Evolutionary conservation across 2,888 invertebrate genomes (phyloP).

Genomic region (Nezara viridula): DNA sequence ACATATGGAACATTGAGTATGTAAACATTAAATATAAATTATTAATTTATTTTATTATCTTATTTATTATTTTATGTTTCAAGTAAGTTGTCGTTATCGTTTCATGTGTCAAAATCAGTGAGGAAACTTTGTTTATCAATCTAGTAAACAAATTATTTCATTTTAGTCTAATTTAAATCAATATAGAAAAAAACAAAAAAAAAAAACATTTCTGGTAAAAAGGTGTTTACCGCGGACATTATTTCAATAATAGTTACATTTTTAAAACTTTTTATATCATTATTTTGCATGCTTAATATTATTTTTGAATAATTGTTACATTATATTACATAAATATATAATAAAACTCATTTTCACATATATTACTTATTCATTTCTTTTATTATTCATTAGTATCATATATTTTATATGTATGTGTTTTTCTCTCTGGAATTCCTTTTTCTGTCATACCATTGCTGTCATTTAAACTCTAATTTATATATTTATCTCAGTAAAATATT

Average conservation of each 20-base stretch:
- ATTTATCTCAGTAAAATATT: no score
- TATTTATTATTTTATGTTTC: background rate
- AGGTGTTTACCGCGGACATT: no score
- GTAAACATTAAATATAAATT: background rate
- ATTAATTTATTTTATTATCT: background rate
- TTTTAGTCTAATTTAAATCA: background rate
- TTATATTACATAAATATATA: no score
- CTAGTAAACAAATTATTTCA: background rate
- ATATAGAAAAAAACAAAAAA: background rate
- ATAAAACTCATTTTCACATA: no score
- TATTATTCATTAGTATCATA: background rate
- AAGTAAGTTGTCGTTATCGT: conserved; percentile 1
- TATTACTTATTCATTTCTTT: no score
- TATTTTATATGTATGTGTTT: background rate
- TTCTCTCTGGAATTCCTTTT: background rate
- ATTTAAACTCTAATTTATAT: background rate
- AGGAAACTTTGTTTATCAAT: background rate
- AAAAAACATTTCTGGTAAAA: background rate
- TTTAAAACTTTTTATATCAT: no score
- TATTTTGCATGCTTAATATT: background rate
- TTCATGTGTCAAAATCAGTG: no score
- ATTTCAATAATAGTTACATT: no score
- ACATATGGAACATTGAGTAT: no score
- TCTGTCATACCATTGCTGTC: background rate
- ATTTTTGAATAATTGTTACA: background rate